Base-by-base conservation (phyloP, 2,113 vertebrate genomes). In the Sapajus apella region DNA sequence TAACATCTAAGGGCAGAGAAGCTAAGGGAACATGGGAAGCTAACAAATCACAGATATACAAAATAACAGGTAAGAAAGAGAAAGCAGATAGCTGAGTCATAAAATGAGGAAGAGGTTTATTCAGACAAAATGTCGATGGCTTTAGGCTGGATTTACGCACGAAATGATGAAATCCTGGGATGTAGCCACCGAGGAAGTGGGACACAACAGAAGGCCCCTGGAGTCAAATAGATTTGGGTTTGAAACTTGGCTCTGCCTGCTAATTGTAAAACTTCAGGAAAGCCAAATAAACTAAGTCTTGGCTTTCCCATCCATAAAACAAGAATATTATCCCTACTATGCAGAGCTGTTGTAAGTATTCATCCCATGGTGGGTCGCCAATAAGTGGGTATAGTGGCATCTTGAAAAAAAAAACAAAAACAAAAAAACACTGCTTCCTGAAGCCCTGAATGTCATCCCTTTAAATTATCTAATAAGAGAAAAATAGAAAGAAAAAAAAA, bases 401-500 rank as follows among this genome's bases (percentile, higher is more conserved):
- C 91, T 8, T 40, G 14, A 66, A 88, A 17, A 87, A 64, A 61
- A 58, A 64, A 64, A 64, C 2, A 64, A 58, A 21, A 58, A 58
- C 21, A 87, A 64, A 61, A 58, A 64, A 64, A 64, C 2, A 64
- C 2, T 47, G 32, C 58, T 90, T 79, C 61, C 43, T 40, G 32
- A 89, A 87, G 66, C 25, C 68, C 50, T 45, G 6, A 83, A 79
- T 43, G 55, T 40, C 56, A 82, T 64, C 23, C 35, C 43, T 83
- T 75, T 90, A 83, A 90, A 84, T 92, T 21, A 95, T 37, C 76
- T 93, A 90, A 40, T 50, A 76, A 40, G 35, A 84, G 66, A 61
- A 66, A 76, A 9, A 16, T 25, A 21, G 13, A 47, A 3, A 43
- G 50, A 25, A 18, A 37, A 43, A 58, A 25, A 18, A 37, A 40